Percentiles rank a stretch among this genome's conserved stretches.
These are phyloP conservation scores for Sesamia nonagrioides DNA, from an alignment of 1,140 invertebrate genomes.

Conservation along the genomic window DNA sequence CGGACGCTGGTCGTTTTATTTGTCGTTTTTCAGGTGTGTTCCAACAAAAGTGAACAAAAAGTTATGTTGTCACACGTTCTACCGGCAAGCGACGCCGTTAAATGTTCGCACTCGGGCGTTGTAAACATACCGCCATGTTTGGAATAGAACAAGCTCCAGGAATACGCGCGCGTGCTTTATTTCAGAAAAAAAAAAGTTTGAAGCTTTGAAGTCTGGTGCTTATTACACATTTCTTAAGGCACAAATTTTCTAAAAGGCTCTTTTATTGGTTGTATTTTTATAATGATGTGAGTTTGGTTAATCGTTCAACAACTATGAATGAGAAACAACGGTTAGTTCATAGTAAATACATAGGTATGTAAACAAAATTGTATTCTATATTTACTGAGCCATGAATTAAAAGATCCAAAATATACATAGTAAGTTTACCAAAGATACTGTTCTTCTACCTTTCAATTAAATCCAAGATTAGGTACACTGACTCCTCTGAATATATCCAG, in stretches of 20 bases:
- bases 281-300: not conserved
- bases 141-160: slow-evolving; percentile 57
- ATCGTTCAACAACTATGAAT: not conserved
- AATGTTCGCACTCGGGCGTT: slow-evolving; percentile 70
- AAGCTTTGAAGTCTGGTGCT: slow-evolving; percentile 14
- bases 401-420: not conserved
- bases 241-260: not conserved
- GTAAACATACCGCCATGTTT: slow-evolving; percentile 78
- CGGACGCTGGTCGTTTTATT: slow-evolving; percentile 53
- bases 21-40: slow-evolving; percentile 72
- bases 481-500: slow-evolving; percentile 30
- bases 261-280: not conserved
- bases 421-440: not conserved
- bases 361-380: not conserved
- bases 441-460: not conserved
- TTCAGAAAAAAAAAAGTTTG: slow-evolving; percentile 33
- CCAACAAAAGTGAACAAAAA: slow-evolving; percentile 77
- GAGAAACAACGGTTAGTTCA: too few species aligned
- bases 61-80: slow-evolving; percentile 64
- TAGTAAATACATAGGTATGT: not conserved
- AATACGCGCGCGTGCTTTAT: slow-evolving; percentile 47
- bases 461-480: not conserved
- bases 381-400: too few species aligned
- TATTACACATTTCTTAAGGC: not conserved
- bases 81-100: slow-evolving; percentile 61